These are phyloP conservation scores for Neodiprion virginianus DNA, from an alignment of 1,140 invertebrate species.

Conservation along the genomic window DNA sequence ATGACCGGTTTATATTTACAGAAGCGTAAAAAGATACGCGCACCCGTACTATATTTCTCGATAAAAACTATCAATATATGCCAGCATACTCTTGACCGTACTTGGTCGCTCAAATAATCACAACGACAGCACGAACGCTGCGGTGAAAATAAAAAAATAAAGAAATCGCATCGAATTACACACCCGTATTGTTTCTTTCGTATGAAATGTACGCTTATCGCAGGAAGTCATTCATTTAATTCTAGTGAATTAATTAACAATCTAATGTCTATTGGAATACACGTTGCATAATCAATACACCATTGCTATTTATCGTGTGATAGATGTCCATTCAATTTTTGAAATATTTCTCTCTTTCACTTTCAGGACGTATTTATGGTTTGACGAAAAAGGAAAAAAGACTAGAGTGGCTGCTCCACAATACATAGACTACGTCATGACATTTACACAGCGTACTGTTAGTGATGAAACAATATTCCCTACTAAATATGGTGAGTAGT, in stretches of 20 bases:
- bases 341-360: slow-evolving; percentile 14
- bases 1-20: neutral
- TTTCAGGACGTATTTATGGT: slow-evolving; percentile 94
- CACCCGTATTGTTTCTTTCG: neutral
- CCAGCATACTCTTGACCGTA: too few species aligned
- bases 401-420: slow-evolving; percentile 95
- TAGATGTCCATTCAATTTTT: neutral
- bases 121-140: too few species aligned
- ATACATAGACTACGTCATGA: slow-evolving; percentile 99
- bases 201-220: neutral
- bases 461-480: slow-evolving; percentile 97
- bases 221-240: neutral
- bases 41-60: too few species aligned
- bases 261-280: too few species aligned
- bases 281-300: too few species aligned
- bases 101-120: too few species aligned
- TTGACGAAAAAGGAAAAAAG: slow-evolving; percentile 98
- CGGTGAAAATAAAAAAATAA: neutral
- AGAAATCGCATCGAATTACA: neutral
- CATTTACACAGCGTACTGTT: slow-evolving; percentile 95
- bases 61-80: too few species aligned
- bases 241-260: neutral
- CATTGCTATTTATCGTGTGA: too few species aligned
- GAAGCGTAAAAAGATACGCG: neutral
- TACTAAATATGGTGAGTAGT: slow-evolving; percentile 91